A percentile compares a stretch with the other conserved stretches of the same genome.
Conservation (phyloP, 2,113 vertebrate genomes). For the Ranitomeya variabilis region DNA sequence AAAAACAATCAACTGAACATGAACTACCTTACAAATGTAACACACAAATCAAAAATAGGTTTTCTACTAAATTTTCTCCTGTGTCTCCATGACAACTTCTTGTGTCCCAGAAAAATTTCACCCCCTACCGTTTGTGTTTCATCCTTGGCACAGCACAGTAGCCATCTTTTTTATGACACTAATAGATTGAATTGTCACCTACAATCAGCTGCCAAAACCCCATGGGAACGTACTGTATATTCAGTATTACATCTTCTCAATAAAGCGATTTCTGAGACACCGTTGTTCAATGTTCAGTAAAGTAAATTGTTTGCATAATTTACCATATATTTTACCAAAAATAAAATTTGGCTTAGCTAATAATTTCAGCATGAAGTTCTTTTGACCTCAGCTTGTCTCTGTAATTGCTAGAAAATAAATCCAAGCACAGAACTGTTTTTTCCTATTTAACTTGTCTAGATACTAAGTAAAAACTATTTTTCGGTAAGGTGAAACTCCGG, state of each 20-base stretch:
- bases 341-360: not conserved
- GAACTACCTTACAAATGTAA: not conserved
- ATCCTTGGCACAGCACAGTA: not conserved
- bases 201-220: not conserved
- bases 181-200: not conserved
- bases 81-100: conserved; percentile 13
- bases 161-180: not conserved
- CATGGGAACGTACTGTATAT: not conserved
- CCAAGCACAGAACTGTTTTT: too few relatives aligned
- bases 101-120: not conserved
- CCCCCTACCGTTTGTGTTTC: not conserved
- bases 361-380: too few relatives aligned
- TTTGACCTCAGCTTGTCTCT: too few relatives aligned
- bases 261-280: not conserved
- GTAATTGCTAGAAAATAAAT: too few relatives aligned
- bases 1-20: not conserved
- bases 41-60: not conserved
- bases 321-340: not conserved
- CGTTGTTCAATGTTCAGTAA: not conserved
- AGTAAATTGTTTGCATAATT: not conserved
- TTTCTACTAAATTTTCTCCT: not conserved
- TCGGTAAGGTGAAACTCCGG: too few relatives aligned
- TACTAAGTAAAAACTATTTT: too few relatives aligned
- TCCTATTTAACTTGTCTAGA: too few relatives aligned
- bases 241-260: not conserved